A percentile compares a stretch with the other conserved stretches of the same genome.
Evolutionary conservation across 2,113 vertebrate species (phyloP).

Genomic region (Numenius arquata): DNA sequence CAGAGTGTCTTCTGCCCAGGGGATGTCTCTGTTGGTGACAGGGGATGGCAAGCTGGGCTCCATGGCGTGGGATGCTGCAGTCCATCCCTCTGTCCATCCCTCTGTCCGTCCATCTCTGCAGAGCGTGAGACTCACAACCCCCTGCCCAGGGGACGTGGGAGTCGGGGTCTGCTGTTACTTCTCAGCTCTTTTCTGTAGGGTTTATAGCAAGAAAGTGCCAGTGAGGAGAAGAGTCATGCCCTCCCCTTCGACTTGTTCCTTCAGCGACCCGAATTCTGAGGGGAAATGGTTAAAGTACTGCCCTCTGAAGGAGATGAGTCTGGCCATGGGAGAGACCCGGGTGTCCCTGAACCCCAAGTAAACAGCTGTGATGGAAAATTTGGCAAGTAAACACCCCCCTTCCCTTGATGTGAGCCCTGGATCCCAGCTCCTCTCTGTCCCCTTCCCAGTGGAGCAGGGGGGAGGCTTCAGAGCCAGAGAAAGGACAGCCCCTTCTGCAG

Average conservation of each 20-base stretch:
- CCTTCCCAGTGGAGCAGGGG: not conserved
- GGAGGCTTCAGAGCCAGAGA: not conserved
- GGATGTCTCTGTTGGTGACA: not conserved
- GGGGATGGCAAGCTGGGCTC: not conserved
- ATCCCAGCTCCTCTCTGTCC: not conserved
- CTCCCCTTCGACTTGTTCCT: not conserved
- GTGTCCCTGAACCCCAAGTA: not conserved
- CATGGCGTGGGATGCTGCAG: not conserved
- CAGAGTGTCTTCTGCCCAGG: not conserved
- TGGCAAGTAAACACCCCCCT: not conserved
- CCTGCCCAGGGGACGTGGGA: not conserved
- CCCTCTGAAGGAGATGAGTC: not conserved
- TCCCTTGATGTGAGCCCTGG: not conserved
- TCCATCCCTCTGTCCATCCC: accelerated
- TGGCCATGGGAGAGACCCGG: not conserved
- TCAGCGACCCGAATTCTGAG: not conserved
- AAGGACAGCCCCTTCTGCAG: not conserved
- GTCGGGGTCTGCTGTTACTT: not conserved
- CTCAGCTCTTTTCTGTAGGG: not conserved
- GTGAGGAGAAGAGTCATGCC: no score
- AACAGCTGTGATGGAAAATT: not conserved
- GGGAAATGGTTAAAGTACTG: not conserved
- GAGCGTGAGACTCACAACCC: not conserved
- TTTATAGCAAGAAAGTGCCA: accelerated
- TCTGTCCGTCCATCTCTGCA: not conserved